Evolutionary conservation across 2,113 vertebrate species (phyloP).

Genomic region (Zosterops lateralis): DNA sequence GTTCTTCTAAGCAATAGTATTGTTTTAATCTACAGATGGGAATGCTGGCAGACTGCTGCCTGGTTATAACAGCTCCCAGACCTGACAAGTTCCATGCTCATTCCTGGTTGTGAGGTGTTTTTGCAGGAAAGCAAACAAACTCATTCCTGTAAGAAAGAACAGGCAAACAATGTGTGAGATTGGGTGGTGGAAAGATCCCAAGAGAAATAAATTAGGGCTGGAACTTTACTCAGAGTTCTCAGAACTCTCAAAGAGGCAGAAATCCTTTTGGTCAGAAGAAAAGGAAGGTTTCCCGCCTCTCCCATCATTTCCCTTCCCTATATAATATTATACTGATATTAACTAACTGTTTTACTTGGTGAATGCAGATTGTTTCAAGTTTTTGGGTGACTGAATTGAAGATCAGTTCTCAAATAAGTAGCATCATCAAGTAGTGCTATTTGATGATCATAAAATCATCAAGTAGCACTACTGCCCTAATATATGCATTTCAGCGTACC

Average conservation of each 20-base stretch:
- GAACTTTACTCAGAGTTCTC: not conserved
- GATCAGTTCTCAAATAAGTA: not conserved
- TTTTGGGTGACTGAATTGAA: constrained; percentile 1
- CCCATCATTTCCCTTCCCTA: not conserved
- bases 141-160: not conserved
- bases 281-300: not conserved
- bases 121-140: constrained; percentile 23
- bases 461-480: not conserved
- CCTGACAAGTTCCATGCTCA: not conserved
- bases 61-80: not conserved
- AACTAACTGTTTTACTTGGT: not conserved
- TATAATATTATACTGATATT: not conserved
- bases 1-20: not conserved
- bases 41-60: fast-evolving
- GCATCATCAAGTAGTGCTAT: not conserved
- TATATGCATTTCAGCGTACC: not conserved
- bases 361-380: not conserved
- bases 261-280: not conserved
- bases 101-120: not conserved
- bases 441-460: not conserved
- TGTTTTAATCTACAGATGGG: not conserved
- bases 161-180: not conserved
- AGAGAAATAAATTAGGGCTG: constrained; percentile 13
- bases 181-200: not conserved
- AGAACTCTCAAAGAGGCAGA: not conserved